Conservation (phyloP, 1,140 invertebrate genomes). For the Saccostrea glomerata region DNA sequence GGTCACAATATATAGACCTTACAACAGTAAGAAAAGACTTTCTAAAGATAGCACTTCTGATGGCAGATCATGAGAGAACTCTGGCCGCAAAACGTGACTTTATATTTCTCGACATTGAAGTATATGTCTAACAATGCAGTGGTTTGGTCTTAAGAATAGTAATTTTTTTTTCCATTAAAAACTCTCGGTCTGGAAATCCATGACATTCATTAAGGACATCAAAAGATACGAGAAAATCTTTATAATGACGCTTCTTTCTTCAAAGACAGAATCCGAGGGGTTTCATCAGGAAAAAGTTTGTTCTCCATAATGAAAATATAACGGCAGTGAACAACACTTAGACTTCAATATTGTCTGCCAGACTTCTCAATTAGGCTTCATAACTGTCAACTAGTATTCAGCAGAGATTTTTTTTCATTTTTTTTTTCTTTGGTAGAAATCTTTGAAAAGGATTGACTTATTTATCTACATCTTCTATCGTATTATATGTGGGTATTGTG, state of each 20-base stretch:
- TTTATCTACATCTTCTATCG: too few species aligned
- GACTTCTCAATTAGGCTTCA: too few species aligned
- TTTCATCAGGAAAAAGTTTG: not conserved
- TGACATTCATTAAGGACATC: not conserved
- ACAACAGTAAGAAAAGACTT: too few species aligned
- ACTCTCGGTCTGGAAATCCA: not conserved
- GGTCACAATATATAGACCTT: too few species aligned
- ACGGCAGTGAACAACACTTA: not conserved
- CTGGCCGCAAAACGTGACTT: not conserved
- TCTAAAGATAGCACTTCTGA: too few species aligned
- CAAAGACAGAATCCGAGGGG: not conserved
- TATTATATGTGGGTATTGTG: too few species aligned
- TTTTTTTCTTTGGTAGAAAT: too few species aligned
- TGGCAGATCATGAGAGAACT: not conserved
- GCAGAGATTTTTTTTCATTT: too few species aligned
- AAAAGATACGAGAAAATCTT: not conserved
- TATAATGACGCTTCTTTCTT: not conserved
- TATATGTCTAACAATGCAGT: not conserved
- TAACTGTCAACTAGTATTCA: too few species aligned
- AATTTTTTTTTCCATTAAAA: not conserved
- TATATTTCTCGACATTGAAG: not conserved
- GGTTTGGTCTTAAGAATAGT: not conserved
- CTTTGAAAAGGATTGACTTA: too few species aligned
- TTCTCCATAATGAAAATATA: not conserved
- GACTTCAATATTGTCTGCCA: too few species aligned